These are phyloP conservation scores for Botia almorhae DNA, from an alignment of 2,797 vertebrate species.

Conservation along the genomic window DNA sequence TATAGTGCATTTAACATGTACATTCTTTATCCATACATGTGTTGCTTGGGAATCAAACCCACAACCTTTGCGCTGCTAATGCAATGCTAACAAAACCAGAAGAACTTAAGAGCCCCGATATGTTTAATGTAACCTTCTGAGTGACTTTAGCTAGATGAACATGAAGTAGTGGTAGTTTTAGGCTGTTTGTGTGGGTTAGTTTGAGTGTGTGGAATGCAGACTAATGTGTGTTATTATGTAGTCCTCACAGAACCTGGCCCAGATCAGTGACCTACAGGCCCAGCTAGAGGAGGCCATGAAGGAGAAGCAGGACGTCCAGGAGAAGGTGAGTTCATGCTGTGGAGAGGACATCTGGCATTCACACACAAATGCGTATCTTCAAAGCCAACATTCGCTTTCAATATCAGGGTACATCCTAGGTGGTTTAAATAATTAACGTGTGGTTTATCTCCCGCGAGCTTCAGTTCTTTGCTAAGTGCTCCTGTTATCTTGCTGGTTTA, in stretches of 20 bases:
- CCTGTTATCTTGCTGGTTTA: slow-evolving; percentile 11
- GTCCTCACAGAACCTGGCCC: slow-evolving; percentile 92
- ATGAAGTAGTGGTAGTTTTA: too few species aligned
- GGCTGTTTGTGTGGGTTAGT: background rate
- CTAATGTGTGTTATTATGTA: slow-evolving; percentile 60
- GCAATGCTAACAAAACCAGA: background rate
- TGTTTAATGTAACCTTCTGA: too few species aligned
- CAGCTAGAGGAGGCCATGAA: slow-evolving; percentile 92
- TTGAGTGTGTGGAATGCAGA: background rate
- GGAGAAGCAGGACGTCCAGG: slow-evolving; percentile 94
- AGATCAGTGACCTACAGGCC: slow-evolving; percentile 93
- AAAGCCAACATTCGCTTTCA: background rate
- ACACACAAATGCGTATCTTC: background rate
- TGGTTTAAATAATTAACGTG: slow-evolving; percentile 3
- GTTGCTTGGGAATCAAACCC: too few species aligned
- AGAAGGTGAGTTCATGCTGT: slow-evolving; percentile 82
- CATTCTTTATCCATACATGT: too few species aligned
- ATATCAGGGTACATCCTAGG: background rate
- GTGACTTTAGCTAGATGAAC: too few species aligned
- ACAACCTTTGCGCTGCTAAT: too few species aligned
- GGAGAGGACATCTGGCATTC: background rate
- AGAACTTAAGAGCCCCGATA: background rate
- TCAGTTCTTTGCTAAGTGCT: slow-evolving; percentile 7
- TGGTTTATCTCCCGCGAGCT: background rate
- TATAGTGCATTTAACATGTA: too few species aligned